phyloP scores from a whole-genome alignment of 2,113 vertebrate genomes.

The Anhinga rufa region DNA sequence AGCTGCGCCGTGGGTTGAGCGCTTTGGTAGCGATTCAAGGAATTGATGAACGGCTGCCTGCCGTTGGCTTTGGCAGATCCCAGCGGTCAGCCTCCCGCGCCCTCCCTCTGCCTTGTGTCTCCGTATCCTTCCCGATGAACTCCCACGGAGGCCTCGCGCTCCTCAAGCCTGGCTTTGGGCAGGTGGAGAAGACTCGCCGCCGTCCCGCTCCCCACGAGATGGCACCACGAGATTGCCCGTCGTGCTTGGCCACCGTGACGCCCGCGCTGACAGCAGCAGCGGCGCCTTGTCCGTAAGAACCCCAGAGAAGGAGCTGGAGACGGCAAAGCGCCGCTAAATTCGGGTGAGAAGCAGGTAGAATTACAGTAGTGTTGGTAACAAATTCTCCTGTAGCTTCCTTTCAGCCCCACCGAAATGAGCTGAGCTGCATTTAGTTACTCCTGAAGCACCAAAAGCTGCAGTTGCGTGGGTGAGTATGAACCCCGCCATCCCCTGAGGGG shows the following conservation, averaged over 20 bases:
- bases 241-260: not conserved
- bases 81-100: accelerated
- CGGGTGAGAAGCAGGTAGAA: not conserved
- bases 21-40: accelerated
- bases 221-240: not conserved
- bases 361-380: accelerated
- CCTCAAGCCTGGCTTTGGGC: accelerated
- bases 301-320: accelerated
- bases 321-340: accelerated
- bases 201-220: not conserved
- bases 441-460: accelerated
- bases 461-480: accelerated
- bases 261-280: accelerated
- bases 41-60: accelerated
- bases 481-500: accelerated
- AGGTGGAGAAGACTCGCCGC: accelerated
- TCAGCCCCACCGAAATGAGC: accelerated
- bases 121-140: not conserved
- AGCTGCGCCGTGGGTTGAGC: accelerated
- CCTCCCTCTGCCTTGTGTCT: too few relatives aligned
- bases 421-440: accelerated
- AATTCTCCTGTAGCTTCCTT: accelerated
- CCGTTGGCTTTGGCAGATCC: accelerated
- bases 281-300: accelerated
- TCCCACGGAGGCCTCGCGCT: not conserved